phyloP scores from a whole-genome alignment of 2,113 vertebrate species.

The Phodopus roborovskii region DNA sequence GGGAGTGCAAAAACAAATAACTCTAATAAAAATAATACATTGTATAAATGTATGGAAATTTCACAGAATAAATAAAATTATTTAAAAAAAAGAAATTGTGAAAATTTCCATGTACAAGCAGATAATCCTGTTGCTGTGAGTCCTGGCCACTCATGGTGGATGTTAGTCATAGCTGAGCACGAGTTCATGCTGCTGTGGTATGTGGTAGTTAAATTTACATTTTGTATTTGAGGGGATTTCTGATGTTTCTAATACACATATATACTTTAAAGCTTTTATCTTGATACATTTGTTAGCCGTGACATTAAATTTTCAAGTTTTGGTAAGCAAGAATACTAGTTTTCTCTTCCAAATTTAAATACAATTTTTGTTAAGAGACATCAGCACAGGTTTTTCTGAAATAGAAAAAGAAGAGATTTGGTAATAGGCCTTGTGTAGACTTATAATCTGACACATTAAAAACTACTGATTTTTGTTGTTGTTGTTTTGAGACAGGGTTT shows the following conservation, averaged over 20 bases:
- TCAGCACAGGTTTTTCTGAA: slow-evolving; percentile 3
- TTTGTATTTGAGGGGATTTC: neutral
- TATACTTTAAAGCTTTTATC: neutral
- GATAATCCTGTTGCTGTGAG: neutral
- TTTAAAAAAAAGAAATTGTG: neutral
- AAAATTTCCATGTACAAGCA: neutral
- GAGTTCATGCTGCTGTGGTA: slow-evolving; percentile 15
- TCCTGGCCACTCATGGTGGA: neutral
- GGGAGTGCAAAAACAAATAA: neutral
- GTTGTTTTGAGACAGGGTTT: no score
- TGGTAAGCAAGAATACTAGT: slow-evolving; percentile 19
- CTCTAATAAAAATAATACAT: neutral
- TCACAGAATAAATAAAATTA: neutral
- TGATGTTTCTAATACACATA: neutral
- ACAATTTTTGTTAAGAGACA: neutral
- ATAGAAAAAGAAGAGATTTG: neutral
- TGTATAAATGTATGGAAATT: neutral
- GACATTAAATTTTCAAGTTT: neutral
- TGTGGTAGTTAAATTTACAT: neutral
- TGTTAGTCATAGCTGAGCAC: neutral
- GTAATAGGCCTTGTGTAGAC: neutral
- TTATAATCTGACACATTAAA: slow-evolving; percentile 40
- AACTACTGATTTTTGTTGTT: neutral
- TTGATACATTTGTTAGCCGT: neutral
- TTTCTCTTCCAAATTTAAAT: slow-evolving; percentile 39